A percentile compares a stretch with the other conserved stretches of the same genome.
These are phyloP conservation scores for Megaceryle maxima DNA, from an alignment of 2,113 vertebrate species.

Conservation along the genomic window DNA sequence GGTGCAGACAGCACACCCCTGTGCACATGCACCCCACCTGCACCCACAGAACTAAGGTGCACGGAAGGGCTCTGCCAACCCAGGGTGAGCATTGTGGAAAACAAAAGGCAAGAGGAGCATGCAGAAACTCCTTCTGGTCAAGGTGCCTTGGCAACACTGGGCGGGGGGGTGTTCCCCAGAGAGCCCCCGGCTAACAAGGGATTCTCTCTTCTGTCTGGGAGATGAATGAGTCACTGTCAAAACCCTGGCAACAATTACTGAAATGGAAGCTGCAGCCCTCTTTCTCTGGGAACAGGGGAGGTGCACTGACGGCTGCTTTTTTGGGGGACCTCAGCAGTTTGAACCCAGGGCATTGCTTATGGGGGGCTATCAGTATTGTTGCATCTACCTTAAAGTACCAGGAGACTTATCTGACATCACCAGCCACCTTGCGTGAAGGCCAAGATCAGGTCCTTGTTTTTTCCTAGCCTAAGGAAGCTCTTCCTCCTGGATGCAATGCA, in stretches of 20 bases:
- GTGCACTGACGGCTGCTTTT: not conserved
- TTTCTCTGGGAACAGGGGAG: not conserved
- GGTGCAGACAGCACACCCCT: not conserved
- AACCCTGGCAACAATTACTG: constrained; percentile 12
- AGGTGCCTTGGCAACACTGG: not conserved
- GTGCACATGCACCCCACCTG: accelerated
- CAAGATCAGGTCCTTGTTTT: not conserved
- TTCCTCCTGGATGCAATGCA: not conserved
- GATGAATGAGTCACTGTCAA: not conserved
- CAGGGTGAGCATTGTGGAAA: not conserved
- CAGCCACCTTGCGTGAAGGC: not conserved
- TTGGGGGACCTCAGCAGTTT: not conserved
- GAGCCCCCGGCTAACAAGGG: not conserved
- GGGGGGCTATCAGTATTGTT: not conserved
- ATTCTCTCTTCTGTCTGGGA: not conserved
- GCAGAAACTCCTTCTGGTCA: not conserved
- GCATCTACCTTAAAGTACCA: not conserved
- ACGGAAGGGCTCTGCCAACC: not conserved
- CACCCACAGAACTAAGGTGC: not conserved
- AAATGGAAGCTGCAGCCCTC: not conserved
- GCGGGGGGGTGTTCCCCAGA: not conserved
- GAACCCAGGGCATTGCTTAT: not conserved
- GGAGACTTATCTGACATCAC: not conserved
- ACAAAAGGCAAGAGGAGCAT: not conserved
- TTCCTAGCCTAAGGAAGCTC: not conserved